A percentile compares a stretch with the other conserved stretches of the same genome.
Conservation (phyloP, 2,797 vertebrate genomes). For the Siniperca scherzeri region DNA sequence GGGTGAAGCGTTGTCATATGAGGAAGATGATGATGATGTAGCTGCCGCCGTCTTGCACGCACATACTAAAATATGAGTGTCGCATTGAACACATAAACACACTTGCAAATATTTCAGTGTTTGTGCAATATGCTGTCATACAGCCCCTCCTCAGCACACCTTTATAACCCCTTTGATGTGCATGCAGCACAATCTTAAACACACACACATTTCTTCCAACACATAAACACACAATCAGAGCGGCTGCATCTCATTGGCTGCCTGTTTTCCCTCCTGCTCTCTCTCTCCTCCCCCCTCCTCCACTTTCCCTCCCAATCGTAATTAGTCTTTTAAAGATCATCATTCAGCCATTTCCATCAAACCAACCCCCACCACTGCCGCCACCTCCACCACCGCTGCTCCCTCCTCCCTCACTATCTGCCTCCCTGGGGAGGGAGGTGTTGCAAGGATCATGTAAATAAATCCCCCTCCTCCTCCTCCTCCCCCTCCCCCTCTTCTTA, state of each 20-base stretch:
- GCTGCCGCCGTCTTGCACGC: neutral
- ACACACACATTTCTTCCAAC: slow-evolving; percentile 2
- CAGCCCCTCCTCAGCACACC: slow-evolving; percentile 10
- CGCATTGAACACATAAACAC: neutral
- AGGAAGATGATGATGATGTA: slow-evolving; percentile 12
- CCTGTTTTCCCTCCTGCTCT: slow-evolving; percentile 36
- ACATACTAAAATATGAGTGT: slow-evolving; percentile 1
- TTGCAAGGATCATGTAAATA: slow-evolving; percentile 68
- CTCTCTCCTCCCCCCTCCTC: slow-evolving; percentile 7
- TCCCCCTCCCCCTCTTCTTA: neutral
- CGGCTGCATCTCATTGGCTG: slow-evolving; percentile 63
- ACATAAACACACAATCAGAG: slow-evolving; percentile 37
- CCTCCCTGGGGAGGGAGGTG: slow-evolving; percentile 59
- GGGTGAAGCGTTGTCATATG: slow-evolving; percentile 11
- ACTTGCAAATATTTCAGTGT: neutral
- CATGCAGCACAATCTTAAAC: neutral
- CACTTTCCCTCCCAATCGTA: slow-evolving; percentile 48
- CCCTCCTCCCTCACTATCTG: slow-evolving; percentile 42
- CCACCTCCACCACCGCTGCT: slow-evolving; percentile 15
- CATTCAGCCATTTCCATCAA: slow-evolving; percentile 63
- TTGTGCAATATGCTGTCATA: neutral
- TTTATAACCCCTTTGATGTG: neutral
- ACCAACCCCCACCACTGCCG: slow-evolving; percentile 2
- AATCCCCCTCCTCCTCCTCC: slow-evolving; percentile 23
- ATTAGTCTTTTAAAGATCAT: slow-evolving; percentile 61